Evolutionary conservation across 2,113 vertebrate genomes (phyloP).

Genomic region (Clarias magur): DNA sequence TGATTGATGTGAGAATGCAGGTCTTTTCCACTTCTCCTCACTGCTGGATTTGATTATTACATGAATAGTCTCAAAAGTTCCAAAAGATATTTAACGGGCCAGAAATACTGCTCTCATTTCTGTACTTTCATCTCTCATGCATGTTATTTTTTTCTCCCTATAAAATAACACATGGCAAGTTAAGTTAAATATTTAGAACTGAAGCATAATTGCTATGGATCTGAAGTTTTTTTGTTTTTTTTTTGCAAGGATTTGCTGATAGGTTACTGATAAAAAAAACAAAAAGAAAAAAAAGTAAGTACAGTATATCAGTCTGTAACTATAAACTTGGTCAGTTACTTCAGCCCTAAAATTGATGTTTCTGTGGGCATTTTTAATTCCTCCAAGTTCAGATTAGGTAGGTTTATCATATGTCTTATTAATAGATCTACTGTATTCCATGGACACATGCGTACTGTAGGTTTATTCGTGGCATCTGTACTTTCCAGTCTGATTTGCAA

Average conservation of each 20-base stretch:
- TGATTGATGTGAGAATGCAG: too few species aligned
- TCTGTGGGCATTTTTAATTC: neutral
- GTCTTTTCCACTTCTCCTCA: too few species aligned
- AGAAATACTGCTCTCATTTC: neutral
- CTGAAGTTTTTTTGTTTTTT: neutral
- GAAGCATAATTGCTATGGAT: neutral
- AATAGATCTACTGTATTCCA: neutral
- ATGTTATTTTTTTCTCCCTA: neutral
- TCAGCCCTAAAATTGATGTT: neutral
- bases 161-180: neutral
- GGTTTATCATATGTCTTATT: neutral
- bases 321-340: neutral
- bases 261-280: neutral
- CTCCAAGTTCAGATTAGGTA: neutral
- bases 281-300: too few species aligned
- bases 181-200: neutral
- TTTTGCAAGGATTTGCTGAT: neutral
- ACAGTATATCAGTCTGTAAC: neutral
- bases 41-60: neutral
- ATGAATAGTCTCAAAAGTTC: neutral
- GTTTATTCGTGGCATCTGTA: neutral
- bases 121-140: neutral
- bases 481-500: neutral
- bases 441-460: neutral
- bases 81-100: neutral